phyloP scores from a whole-genome alignment of 2,888 invertebrate species.

The Drosophila phalerata region DNA sequence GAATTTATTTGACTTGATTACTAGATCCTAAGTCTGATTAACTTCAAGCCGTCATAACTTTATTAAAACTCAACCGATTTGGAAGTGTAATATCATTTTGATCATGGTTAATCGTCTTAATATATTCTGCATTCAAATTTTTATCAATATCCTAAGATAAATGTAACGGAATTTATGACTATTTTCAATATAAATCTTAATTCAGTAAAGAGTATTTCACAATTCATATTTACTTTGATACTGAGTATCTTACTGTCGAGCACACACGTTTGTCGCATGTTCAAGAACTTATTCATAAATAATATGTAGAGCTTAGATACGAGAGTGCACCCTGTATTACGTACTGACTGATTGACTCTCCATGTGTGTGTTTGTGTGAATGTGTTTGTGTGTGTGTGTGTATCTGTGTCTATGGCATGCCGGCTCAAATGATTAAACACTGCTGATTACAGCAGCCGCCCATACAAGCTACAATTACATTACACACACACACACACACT shows the following conservation, averaged over 20 bases:
- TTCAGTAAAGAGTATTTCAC: background rate
- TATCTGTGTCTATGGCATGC: constrained; percentile 25
- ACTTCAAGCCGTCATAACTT: too few relatives aligned
- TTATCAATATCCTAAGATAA: too few relatives aligned
- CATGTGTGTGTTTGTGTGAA: background rate
- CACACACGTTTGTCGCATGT: background rate
- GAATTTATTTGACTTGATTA: too few relatives aligned
- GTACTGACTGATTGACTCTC: constrained; percentile 28
- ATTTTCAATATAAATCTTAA: too few relatives aligned
- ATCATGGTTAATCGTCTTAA: too few relatives aligned
- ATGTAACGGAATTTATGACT: too few relatives aligned
- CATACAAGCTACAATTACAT: constrained; percentile 23
- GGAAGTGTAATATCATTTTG: too few relatives aligned
- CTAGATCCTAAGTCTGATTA: too few relatives aligned
- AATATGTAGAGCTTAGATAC: background rate
- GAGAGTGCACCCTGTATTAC: constrained; percentile 30
- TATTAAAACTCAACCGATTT: too few relatives aligned
- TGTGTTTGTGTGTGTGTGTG: background rate
- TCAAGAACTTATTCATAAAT: background rate
- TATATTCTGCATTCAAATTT: too few relatives aligned
- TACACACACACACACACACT: background rate
- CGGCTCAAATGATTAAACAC: constrained; percentile 48
- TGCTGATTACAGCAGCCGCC: constrained; percentile 52
- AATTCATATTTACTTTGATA: background rate
- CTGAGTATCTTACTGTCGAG: background rate